Base-by-base conservation (phyloP, 2,797 vertebrate genomes). In the Sebastes taczanowskii region DNA sequence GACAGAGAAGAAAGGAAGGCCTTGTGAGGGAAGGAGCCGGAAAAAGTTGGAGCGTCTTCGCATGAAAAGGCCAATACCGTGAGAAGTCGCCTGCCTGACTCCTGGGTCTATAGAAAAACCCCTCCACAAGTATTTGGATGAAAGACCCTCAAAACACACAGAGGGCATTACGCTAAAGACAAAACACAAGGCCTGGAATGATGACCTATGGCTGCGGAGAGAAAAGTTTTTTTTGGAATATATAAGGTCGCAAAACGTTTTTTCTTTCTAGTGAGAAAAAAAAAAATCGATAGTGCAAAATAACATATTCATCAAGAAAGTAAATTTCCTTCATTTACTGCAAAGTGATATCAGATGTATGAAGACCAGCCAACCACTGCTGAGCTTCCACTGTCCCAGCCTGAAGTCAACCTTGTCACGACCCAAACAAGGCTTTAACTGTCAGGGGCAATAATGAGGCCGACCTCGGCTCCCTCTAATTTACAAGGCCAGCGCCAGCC, bases 1-100 rank as follows among this genome's bases (percentile, higher is more conserved):
- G 94, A 94, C 94, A 95, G 93, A 96, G 95, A 95, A 96, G 96
- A 97, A 96, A 97, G 94, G 94, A 95, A 82, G 87, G 88, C 91
- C 93, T 91, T 93, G 88, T 86, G 88, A 90, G 82, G 71, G 86
- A 87, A 86, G 85, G 84, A 86, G 88, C 68, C 30, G 58, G 74
- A 84, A 92, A 91, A 92, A 80, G 78, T 81, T 81, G 84, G 81
- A 91, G 88, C 70, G 78, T 93, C 93, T 91, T 92, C 79, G 69
- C 85, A 85, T 91, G 90, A 91, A 93, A 93, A 94, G 86, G 74
- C 87, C 83, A 82, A 79, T 72, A 89, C 85, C 88, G 84, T 94
- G 93, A 93, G 90, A 93, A 94, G 91, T 81, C 78, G 70, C 79
- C 89, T 74, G 81, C 35, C 74, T 87, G 88, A 91, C 87, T 91